Evolutionary conservation across 2,113 vertebrate genomes (phyloP).

Genomic region (Leptosomus discolor): DNA sequence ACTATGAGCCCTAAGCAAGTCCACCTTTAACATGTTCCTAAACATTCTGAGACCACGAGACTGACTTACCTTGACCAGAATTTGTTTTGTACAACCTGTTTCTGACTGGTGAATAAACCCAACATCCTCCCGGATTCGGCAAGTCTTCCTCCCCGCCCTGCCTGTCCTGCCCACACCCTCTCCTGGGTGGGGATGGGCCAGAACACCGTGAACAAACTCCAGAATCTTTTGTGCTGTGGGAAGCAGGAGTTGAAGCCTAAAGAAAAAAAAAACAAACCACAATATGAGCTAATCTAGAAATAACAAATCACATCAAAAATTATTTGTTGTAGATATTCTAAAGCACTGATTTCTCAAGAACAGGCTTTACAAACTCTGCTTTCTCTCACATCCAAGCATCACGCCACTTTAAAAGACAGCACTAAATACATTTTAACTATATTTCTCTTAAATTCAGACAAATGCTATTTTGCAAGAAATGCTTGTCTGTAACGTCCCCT

Average conservation of each 20-base stretch:
- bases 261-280: not conserved
- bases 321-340: not conserved
- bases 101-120: constrained; percentile 75
- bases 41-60: not conserved
- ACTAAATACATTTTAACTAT: not conserved
- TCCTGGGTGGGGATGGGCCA: constrained; percentile 61
- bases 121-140: constrained; percentile 64
- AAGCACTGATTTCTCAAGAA: not conserved
- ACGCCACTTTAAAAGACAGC: not conserved
- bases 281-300: not conserved
- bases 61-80: constrained; percentile 63
- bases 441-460: not conserved
- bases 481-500: not conserved
- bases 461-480: not conserved
- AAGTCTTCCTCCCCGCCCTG: constrained; percentile 19
- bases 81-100: not conserved
- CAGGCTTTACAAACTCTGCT: not conserved
- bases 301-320: not conserved
- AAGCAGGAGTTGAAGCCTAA: constrained; percentile 80
- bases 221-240: constrained; percentile 85
- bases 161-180: not conserved
- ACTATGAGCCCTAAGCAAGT: not conserved
- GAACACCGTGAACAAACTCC: constrained; percentile 78
- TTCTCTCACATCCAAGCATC: not conserved
- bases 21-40: not conserved